Percentiles rank a stretch among this genome's conserved stretches.
phyloP scores from a whole-genome alignment of 2,888 invertebrate species.

The Incurvaria masculella region DNA sequence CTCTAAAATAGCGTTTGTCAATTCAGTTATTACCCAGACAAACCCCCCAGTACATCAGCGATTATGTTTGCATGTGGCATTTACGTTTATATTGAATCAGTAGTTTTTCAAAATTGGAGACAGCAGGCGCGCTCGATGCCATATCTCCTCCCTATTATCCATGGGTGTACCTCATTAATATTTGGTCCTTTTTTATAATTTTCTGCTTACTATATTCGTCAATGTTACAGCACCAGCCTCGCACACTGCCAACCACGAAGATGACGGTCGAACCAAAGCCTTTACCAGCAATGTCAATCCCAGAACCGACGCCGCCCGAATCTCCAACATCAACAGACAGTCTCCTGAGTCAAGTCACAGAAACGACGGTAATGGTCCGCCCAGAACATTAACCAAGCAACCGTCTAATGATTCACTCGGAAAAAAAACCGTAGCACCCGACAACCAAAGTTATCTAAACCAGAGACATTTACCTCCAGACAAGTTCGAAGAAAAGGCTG shows the following conservation, averaged over 20 bases:
- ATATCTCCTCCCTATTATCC: too few species aligned
- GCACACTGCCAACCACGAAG: conserved; percentile 38
- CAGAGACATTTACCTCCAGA: background rate
- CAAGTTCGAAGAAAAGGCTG: background rate
- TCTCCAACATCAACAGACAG: conserved; percentile 22
- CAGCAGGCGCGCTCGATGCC: too few species aligned
- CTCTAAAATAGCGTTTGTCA: too few species aligned
- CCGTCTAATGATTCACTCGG: background rate
- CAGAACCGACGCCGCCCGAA: conserved; percentile 42
- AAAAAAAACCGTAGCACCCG: background rate
- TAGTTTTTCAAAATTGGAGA: too few species aligned
- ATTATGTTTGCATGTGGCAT: too few species aligned
- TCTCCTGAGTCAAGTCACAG: conserved; percentile 21
- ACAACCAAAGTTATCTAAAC: background rate
- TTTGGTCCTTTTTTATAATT: too few species aligned
- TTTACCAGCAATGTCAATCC: conserved; percentile 38
- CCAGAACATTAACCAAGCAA: conserved; percentile 21
- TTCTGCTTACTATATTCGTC: too few species aligned
- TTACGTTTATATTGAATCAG: too few species aligned
- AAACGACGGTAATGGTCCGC: conserved; percentile 21
- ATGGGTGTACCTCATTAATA: too few species aligned
- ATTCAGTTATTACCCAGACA: too few species aligned
- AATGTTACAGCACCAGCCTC: conserved; percentile 49
- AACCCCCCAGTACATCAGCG: too few species aligned
- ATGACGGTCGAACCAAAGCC: conserved; percentile 33